These are phyloP conservation scores for Pseudoips prasinana DNA, from an alignment of 2,888 invertebrate species.

Conservation along the genomic window DNA sequence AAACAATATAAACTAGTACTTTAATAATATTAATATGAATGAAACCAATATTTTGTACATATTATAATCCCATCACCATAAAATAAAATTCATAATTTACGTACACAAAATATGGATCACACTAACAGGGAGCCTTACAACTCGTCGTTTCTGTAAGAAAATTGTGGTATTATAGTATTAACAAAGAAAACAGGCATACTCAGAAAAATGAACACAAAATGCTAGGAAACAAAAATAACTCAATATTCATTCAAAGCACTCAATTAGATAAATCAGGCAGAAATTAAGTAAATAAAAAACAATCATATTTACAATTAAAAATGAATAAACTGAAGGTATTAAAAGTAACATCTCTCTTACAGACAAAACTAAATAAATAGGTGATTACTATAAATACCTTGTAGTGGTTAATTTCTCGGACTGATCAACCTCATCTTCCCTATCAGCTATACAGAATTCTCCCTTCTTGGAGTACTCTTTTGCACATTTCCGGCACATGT, in stretches of 20 bases:
- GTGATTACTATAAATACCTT: conserved; percentile 44
- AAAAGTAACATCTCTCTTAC: too few species aligned
- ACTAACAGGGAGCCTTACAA: conserved; percentile 46
- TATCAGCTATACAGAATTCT: conserved; percentile 88
- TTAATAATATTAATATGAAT: too few species aligned
- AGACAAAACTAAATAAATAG: too few species aligned
- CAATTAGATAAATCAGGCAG: not conserved
- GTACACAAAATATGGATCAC: conserved; percentile 41
- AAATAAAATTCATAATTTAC: conserved; percentile 45
- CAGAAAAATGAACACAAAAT: too few species aligned
- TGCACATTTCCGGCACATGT: conserved; percentile 93
- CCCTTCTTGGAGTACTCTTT: conserved; percentile 86
- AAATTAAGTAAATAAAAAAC: not conserved
- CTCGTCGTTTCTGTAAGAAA: conserved; percentile 72
- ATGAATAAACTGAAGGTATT: not conserved
- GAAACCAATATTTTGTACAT: too few species aligned
- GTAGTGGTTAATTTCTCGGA: conserved; percentile 55
- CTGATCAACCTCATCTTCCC: conserved; percentile 53
- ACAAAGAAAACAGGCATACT: conserved; percentile 5
- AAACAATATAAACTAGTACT: too few species aligned
- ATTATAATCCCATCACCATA: conserved; percentile 47
- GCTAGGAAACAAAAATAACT: too few species aligned
- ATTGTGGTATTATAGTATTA: conserved; percentile 24
- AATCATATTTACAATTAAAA: conserved; percentile 17
- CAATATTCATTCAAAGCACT: too few species aligned